These are phyloP conservation scores for Entomobrya multifasciata DNA, from an alignment of 2,888 invertebrate genomes.

Conservation along the genomic window DNA sequence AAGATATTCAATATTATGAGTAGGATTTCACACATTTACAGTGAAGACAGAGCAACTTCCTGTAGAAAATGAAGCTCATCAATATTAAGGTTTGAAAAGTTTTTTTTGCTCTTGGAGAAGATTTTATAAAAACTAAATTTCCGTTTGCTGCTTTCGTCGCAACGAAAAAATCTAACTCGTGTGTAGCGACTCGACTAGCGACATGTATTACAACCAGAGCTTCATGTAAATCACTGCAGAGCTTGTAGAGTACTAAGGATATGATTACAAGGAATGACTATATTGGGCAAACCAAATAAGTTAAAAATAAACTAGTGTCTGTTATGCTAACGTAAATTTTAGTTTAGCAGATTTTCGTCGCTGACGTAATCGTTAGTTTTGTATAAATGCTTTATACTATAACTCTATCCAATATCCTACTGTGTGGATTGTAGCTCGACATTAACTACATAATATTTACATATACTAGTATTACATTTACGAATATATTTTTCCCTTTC, in stretches of 20 bases:
- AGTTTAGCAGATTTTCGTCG: constrained; percentile 74
- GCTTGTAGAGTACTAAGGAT: neutral
- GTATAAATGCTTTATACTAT: constrained; percentile 39
- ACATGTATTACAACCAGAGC: neutral
- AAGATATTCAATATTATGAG: too few relatives aligned
- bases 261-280: constrained; percentile 73
- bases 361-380: constrained; percentile 75
- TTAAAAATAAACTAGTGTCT: constrained; percentile 78
- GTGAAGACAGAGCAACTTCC: too few relatives aligned
- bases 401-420: constrained; percentile 22
- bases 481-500: too few relatives aligned
- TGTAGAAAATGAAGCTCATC: too few relatives aligned
- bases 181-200: constrained; percentile 7
- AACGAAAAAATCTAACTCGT: constrained; percentile 71
- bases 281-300: constrained; percentile 78
- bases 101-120: too few relatives aligned
- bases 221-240: neutral
- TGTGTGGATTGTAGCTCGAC: neutral
- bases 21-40: too few relatives aligned
- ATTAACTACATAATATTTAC: too few relatives aligned
- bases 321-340: constrained; percentile 77
- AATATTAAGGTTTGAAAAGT: too few relatives aligned
- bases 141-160: constrained; percentile 24
- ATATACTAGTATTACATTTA: too few relatives aligned
- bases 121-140: too few relatives aligned